Conservation (phyloP, 2,113 vertebrate species). For the Lamprotornis superbus region DNA sequence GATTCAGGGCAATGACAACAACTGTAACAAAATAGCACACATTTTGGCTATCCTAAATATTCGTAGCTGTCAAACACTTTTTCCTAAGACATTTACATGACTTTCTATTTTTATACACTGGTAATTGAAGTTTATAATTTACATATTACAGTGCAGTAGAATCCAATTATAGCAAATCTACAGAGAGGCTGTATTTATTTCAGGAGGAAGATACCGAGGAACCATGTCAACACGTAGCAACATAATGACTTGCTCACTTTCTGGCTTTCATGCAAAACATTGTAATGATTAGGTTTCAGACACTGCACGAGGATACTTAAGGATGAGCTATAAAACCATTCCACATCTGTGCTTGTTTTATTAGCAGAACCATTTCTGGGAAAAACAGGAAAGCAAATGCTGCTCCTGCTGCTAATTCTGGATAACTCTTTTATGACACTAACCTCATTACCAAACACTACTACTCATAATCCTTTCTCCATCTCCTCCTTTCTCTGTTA, state of each 20-base stretch:
- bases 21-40: not conserved
- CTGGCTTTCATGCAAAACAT: constrained; percentile 40
- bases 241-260: constrained; percentile 53
- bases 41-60: not conserved
- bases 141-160: constrained; percentile 51
- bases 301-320: not conserved
- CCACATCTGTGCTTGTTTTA: constrained; percentile 49
- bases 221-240: constrained; percentile 19
- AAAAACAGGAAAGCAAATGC: constrained; percentile 36
- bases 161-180: constrained; percentile 50
- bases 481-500: not conserved
- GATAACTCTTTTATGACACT: constrained; percentile 4
- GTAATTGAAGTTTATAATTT: constrained; percentile 56
- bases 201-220: constrained; percentile 15
- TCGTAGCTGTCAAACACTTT: not conserved
- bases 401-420: constrained; percentile 44
- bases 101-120: constrained; percentile 47
- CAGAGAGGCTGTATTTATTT: constrained; percentile 35
- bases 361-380: constrained; percentile 33
- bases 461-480: not conserved
- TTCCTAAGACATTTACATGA: not conserved
- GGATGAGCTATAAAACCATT: constrained; percentile 43
- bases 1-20: not conserved
- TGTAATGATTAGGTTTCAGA: constrained; percentile 43
- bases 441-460: not conserved